phyloP scores from a whole-genome alignment of 2,113 vertebrate species.

The Microtus pennsylvanicus region DNA sequence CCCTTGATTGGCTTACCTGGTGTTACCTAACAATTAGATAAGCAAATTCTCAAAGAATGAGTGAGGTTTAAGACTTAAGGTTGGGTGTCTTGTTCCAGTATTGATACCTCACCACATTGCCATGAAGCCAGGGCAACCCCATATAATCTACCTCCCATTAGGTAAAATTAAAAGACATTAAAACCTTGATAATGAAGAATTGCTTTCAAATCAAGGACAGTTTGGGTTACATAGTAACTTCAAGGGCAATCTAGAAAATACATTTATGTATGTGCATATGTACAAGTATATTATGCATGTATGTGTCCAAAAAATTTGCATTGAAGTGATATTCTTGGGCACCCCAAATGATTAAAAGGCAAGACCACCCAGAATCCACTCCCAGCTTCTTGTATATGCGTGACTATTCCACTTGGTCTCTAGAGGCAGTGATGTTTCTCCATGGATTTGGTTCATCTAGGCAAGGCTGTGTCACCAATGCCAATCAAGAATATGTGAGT shows the following conservation, averaged over 20 bases:
- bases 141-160: no score
- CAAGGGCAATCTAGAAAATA: not conserved
- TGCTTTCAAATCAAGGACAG: not conserved
- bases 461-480: not conserved
- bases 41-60: not conserved
- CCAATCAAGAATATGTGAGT: not conserved
- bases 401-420: no score
- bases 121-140: not conserved
- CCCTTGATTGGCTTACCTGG: not conserved
- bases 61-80: not conserved
- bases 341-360: not conserved
- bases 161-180: not conserved
- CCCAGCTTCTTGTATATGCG: not conserved
- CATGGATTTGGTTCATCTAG: not conserved
- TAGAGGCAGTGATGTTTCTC: no score
- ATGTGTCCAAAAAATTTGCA: no score
- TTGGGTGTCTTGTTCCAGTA: not conserved
- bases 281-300: not conserved
- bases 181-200: not conserved
- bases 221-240: not conserved
- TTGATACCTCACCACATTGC: not conserved
- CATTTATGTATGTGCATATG: no score
- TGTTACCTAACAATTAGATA: not conserved
- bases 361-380: not conserved
- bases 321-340: not conserved